These are phyloP conservation scores for Hypomecis punctinalis DNA, from an alignment of 2,888 invertebrate genomes.

Conservation along the genomic window DNA sequence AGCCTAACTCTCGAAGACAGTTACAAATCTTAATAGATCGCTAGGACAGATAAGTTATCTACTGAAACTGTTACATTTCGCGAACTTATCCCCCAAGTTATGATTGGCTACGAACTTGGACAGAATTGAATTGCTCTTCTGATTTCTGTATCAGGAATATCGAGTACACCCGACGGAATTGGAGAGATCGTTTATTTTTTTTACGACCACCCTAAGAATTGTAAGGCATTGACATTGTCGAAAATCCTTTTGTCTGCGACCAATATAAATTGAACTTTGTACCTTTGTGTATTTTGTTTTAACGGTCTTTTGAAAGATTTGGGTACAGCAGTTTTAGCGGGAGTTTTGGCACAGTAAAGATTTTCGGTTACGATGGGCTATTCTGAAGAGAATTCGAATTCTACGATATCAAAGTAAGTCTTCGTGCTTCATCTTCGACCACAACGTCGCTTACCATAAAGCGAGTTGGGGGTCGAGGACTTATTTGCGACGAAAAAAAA, in stretches of 20 bases:
- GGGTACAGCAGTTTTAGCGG: neutral
- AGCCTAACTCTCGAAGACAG: conserved; percentile 5
- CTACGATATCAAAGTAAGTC: too few relatives aligned
- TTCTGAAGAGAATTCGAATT: too few relatives aligned
- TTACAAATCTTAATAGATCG: conserved; percentile 29
- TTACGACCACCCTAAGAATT: conserved; percentile 38
- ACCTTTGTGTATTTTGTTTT: conserved; percentile 21
- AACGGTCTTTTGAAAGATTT: conserved; percentile 11
- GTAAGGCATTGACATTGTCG: conserved; percentile 28
- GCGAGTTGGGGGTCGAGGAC: too few relatives aligned
- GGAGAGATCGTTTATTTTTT: conserved; percentile 38
- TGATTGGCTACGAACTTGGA: conserved; percentile 43
- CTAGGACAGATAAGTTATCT: conserved; percentile 31
- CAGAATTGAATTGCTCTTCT: conserved; percentile 43
- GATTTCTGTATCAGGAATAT: conserved; percentile 39
- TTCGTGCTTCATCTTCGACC: too few relatives aligned
- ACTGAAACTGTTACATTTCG: conserved; percentile 26
- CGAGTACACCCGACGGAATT: conserved; percentile 39
- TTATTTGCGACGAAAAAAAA: too few relatives aligned
- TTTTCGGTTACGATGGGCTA: too few relatives aligned
- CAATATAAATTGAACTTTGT: conserved; percentile 23
- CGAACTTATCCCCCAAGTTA: conserved; percentile 39
- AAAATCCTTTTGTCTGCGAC: conserved; percentile 25
- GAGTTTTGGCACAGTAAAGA: neutral
- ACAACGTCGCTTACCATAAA: too few relatives aligned